phyloP scores from a whole-genome alignment of 2,113 vertebrate genomes.

The Perccottus glenii region DNA sequence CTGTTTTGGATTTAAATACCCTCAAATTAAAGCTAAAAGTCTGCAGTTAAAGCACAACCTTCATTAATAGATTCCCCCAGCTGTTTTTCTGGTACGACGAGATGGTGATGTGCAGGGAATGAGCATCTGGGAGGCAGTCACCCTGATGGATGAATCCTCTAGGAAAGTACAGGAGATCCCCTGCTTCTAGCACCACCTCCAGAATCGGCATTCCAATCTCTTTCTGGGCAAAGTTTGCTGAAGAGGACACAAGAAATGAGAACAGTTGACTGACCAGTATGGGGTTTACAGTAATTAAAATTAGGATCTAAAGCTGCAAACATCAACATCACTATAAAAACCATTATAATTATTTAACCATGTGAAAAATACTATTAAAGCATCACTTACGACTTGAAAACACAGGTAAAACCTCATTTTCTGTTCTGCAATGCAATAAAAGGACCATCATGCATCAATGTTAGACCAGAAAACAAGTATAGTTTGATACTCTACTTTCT shows the following conservation, averaged over 20 bases:
- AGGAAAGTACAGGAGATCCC: slow-evolving; percentile 95
- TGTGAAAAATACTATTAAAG: neutral
- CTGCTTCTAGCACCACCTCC: slow-evolving; percentile 89
- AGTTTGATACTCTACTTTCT: no score
- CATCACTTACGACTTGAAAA: slow-evolving; percentile 80
- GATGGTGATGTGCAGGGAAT: slow-evolving; percentile 94
- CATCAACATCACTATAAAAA: neutral
- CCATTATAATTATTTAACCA: neutral
- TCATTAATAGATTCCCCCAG: slow-evolving; percentile 92
- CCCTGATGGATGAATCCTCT: slow-evolving; percentile 96
- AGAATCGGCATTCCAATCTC: slow-evolving; percentile 88
- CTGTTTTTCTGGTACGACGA: slow-evolving; percentile 95
- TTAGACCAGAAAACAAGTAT: no score
- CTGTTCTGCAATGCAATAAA: slow-evolving; percentile 57
- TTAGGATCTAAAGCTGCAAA: neutral
- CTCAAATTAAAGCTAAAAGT: no score
- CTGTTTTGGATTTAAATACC: no score
- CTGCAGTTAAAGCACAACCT: no score
- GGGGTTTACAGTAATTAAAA: neutral
- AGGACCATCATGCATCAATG: neutral
- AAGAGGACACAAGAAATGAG: slow-evolving; percentile 11
- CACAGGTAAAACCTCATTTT: slow-evolving; percentile 78
- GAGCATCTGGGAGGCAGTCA: slow-evolving; percentile 83
- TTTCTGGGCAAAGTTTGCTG: slow-evolving; percentile 85
- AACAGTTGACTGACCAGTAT: no score